Percentiles rank a stretch among this genome's conserved stretches.
These are phyloP conservation scores for Siniperca undulata DNA, from an alignment of 2,797 vertebrate genomes.

Conservation along the genomic window DNA sequence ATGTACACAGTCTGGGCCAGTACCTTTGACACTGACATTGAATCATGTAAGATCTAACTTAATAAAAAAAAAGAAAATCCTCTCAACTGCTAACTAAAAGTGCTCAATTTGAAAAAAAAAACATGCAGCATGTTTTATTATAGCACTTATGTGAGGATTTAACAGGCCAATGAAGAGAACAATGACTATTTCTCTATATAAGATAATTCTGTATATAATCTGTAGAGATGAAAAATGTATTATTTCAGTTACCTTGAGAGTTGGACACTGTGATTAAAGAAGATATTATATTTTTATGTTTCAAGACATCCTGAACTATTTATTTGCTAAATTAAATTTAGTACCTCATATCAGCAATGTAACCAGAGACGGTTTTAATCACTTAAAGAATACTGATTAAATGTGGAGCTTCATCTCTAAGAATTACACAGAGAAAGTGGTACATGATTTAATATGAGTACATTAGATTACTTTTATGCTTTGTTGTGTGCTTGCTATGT, in stretches of 20 bases:
- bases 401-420: background rate
- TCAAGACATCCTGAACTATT: background rate
- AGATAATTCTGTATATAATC: background rate
- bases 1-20: background rate
- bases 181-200: no score
- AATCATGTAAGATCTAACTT: background rate
- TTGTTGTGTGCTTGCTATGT: background rate
- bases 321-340: conserved; percentile 1
- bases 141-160: no score
- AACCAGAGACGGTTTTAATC: background rate
- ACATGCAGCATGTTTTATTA: no score
- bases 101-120: no score
- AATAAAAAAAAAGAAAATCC: background rate
- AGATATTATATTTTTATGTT: background rate
- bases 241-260: background rate
- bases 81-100: no score
- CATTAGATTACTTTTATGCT: background rate
- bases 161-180: no score
- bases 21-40: background rate
- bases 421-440: background rate
- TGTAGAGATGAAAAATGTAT: background rate
- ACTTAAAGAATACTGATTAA: background rate
- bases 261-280: background rate
- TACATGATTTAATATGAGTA: background rate
- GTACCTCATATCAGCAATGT: background rate